Base-by-base conservation (phyloP, 35 echinoderm and acorn worm species). In the Eucidaris tribuloides region DNA sequence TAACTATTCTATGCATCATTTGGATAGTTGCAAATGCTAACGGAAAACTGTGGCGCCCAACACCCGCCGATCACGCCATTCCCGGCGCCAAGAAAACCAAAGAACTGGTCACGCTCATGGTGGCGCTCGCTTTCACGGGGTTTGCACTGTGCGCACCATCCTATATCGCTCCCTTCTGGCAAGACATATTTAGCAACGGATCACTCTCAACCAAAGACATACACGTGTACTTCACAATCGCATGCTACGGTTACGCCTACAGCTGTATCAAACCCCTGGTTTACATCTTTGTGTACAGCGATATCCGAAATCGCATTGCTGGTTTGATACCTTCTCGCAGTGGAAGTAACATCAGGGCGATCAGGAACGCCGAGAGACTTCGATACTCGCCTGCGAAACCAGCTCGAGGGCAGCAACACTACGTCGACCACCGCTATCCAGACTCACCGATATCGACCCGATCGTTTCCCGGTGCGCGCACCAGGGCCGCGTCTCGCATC, bases 211-310 rank as follows among this genome's bases (percentile, higher is more conserved):
- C 18, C 14, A 74, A 74, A 25, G 29, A 27, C 37, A 40, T 36
- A 19, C 22, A 74, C 38, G 29, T 40, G 22, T 74, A 42, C 37
- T 74, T 74, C 36, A 41, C 41, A 27, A 41, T 44, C 68, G 44
- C 68, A 1, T 74, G 68, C 20, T 74, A 42, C 37, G 68, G 24
- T 40, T 74, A 74, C 41, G 68, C 68, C 2, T 74, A 74, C 38
- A 44, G 68, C 36, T 74, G 68, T n/a, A 36, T 74, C 68, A 74
- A 74, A 36, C 68, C 68, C 2, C 38, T 74, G 68, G 7, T 74
- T 2, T 74, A 42, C n/a, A 74, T 74, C 68, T 74, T 74, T 20
- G 29, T 74, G 35, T 43, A 74, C 68, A 74, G 68, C 35, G 68
- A 74, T 7, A 44, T 74, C 44, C 68, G 68, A 13, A 74, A 44